Percentiles rank a stretch among this genome's conserved stretches.
Evolutionary conservation across 1,140 invertebrate species (phyloP).

Genomic region (Nebria ingens): DNA sequence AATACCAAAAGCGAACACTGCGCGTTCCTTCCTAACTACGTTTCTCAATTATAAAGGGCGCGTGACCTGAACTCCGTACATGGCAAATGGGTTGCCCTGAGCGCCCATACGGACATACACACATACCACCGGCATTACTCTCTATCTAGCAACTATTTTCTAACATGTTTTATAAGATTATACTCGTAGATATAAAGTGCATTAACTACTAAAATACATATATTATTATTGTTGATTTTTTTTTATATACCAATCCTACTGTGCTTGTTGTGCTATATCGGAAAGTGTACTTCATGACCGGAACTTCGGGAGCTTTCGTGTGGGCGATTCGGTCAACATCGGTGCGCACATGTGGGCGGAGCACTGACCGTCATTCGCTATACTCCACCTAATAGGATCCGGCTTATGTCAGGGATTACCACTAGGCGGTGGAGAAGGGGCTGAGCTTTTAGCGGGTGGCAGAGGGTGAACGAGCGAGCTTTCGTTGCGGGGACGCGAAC

Average conservation of each 20-base stretch:
- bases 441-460: too few relatives aligned
- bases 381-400: background rate
- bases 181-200: too few relatives aligned
- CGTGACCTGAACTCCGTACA: constrained; percentile 1
- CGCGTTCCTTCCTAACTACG: background rate
- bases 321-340: background rate
- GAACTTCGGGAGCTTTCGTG: background rate
- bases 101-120: background rate
- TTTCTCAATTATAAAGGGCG: background rate
- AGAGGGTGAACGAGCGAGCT: too few relatives aligned
- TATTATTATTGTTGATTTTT: too few relatives aligned
- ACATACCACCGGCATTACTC: too few relatives aligned
- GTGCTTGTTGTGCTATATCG: too few relatives aligned
- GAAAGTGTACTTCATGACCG: background rate
- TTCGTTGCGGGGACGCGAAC: too few relatives aligned
- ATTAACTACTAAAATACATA: too few relatives aligned
- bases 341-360: background rate
- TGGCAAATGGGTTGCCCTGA: background rate
- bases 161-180: too few relatives aligned
- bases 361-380: background rate
- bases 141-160: too few relatives aligned
- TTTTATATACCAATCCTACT: too few relatives aligned
- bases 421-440: too few relatives aligned
- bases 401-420: background rate
- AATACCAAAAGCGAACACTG: background rate